phyloP scores from a whole-genome alignment of 2,113 vertebrate genomes.

The Amphilophus citrinellus region DNA sequence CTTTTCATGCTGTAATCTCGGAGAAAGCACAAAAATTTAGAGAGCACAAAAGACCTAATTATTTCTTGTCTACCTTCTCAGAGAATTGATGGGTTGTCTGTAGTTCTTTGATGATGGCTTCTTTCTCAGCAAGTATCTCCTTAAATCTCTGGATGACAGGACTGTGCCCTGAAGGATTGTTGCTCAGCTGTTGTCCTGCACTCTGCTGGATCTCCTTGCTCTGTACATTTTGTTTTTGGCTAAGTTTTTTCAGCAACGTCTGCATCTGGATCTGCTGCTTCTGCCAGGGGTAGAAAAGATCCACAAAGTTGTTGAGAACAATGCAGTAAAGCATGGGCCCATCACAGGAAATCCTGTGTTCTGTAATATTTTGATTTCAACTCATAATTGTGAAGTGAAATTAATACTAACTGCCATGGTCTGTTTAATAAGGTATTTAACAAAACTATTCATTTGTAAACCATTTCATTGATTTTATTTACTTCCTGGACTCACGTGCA shows the following conservation, averaged over 20 bases:
- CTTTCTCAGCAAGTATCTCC: slow-evolving; percentile 80
- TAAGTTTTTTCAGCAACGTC: slow-evolving; percentile 81
- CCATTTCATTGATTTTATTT: too few relatives aligned
- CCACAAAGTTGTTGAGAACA: too few relatives aligned
- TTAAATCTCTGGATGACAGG: slow-evolving; percentile 81
- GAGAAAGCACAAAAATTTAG: neutral
- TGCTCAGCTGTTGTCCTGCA: slow-evolving; percentile 64
- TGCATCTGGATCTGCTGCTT: slow-evolving; percentile 90
- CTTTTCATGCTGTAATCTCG: neutral
- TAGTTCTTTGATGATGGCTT: slow-evolving; percentile 83
- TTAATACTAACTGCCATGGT: neutral
- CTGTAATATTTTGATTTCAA: neutral
- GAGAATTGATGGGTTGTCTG: slow-evolving; percentile 77
- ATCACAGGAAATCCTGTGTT: neutral
- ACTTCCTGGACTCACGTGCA: too few relatives aligned
- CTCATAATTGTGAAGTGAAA: neutral
- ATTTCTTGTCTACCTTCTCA: slow-evolving; percentile 75
- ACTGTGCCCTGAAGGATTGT: slow-evolving; percentile 74
- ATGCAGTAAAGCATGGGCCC: neutral
- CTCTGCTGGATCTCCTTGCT: slow-evolving; percentile 58
- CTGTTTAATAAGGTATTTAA: neutral
- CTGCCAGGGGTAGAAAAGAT: slow-evolving; percentile 71
- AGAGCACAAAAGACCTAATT: neutral
- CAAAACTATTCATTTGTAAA: neutral
- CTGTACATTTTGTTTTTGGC: slow-evolving; percentile 76